Evolutionary conservation across 1,140 invertebrate species (phyloP).

Genomic region (Drosophila punjabiensis): DNA sequence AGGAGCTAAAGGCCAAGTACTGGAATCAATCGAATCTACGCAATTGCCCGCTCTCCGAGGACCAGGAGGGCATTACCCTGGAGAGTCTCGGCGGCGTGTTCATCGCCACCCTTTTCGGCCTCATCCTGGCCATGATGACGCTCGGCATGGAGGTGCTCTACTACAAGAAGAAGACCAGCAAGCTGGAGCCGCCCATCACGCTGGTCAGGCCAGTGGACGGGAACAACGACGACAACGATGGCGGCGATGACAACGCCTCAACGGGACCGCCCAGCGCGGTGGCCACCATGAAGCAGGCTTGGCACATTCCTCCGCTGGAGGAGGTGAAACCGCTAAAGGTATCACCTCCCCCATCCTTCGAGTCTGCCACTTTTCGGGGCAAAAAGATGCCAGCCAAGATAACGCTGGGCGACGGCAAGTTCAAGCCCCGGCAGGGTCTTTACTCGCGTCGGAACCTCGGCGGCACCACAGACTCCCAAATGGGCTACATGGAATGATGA

Average conservation of each 20-base stretch:
- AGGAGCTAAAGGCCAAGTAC: slow-evolving; percentile 91
- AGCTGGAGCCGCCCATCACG: slow-evolving; percentile 31
- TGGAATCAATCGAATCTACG: slow-evolving; percentile 92
- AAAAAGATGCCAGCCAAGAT: slow-evolving; percentile 49
- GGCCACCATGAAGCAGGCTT: slow-evolving; percentile 30
- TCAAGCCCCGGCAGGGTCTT: slow-evolving; percentile 63
- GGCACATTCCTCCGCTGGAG: slow-evolving; percentile 29
- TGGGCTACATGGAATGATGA: slow-evolving; percentile 59
- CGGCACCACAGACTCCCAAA: slow-evolving; percentile 6
- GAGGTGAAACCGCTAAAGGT: slow-evolving; percentile 33
- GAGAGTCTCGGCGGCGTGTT: slow-evolving; percentile 96
- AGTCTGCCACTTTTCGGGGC: slow-evolving; percentile 61
- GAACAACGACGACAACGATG: background rate
- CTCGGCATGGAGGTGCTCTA: slow-evolving; percentile 92
- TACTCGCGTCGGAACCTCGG: slow-evolving; percentile 40
- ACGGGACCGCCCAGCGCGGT: slow-evolving; percentile 27
- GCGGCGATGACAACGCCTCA: background rate
- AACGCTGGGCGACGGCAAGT: slow-evolving; percentile 58
- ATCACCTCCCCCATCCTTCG: slow-evolving; percentile 72
- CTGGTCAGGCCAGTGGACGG: slow-evolving; percentile 58
- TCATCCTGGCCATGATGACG: slow-evolving; percentile 93
- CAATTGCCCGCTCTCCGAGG: slow-evolving; percentile 90
- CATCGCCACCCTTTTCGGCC: slow-evolving; percentile 93
- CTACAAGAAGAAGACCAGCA: slow-evolving; percentile 87
- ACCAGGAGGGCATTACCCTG: slow-evolving; percentile 94